These are phyloP conservation scores for Pangasius macronema DNA, from an alignment of 2,797 vertebrate genomes.

Conservation along the genomic window DNA sequence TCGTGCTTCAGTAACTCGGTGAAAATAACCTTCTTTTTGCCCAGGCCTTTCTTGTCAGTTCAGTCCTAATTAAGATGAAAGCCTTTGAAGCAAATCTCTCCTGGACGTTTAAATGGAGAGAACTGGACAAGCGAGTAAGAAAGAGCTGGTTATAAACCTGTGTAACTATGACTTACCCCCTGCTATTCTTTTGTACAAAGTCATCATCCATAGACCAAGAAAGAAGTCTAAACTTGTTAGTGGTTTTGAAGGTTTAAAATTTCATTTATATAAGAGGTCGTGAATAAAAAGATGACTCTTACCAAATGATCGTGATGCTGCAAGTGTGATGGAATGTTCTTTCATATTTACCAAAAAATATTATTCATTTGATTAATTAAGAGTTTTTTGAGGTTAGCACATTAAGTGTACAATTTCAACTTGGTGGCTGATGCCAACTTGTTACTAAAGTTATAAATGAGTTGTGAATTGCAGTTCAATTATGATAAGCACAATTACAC, in stretches of 20 bases:
- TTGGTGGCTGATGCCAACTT: not conserved
- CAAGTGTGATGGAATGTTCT: too few species aligned
- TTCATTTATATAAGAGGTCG: too few species aligned
- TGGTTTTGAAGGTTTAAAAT: not conserved
- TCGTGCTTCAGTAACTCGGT: constrained; percentile 57
- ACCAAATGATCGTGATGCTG: too few species aligned
- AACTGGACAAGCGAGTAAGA: constrained; percentile 34
- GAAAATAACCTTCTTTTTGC: constrained; percentile 66
- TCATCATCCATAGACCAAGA: constrained; percentile 1
- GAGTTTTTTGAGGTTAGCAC: not conserved
- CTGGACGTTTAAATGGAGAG: constrained; percentile 50
- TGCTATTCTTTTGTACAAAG: constrained; percentile 29
- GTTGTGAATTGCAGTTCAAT: constrained; percentile 12
- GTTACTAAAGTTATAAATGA: constrained; percentile 14
- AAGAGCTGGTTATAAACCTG: constrained; percentile 24
- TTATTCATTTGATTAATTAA: not conserved
- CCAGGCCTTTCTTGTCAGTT: constrained; percentile 61
- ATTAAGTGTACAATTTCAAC: not conserved
- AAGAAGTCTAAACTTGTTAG: not conserved
- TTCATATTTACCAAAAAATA: not conserved
- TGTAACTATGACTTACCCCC: constrained; percentile 27
- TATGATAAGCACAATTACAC: constrained; percentile 16
- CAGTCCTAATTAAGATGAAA: constrained; percentile 68
- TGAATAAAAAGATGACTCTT: too few species aligned
- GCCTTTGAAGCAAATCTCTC: constrained; percentile 56